Evolutionary conservation across 2,797 vertebrate genomes (phyloP), one percentile per base, ranked within the genome.

Genomic region (Poeciliopsis gracilis): DNA sequence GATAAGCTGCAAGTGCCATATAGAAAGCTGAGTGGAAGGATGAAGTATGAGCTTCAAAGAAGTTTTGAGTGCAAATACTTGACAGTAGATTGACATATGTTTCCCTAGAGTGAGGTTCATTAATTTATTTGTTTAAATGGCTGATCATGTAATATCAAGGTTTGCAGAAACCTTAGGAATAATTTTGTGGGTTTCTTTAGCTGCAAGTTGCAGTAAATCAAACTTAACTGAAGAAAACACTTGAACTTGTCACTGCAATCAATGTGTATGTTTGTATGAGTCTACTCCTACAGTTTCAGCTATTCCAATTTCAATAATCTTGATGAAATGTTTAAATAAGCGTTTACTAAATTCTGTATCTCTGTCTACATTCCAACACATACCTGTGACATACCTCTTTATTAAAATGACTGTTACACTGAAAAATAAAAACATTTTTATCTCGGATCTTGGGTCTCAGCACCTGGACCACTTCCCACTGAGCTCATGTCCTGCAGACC

Each of bases 401-500:
- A 28, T 77, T 82, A 38, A 73, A 73, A 46, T 36, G 36, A 33
- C 11, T 73, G 36, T 72, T n/a, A 45, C 36, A n/a, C 69, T 55
- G 72, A 51, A 86, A 81, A 89, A 82, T 85, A 77, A 83, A 88
- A 88, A 78, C 78, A 78, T 84, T 89, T 87, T 79, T 33, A 74
- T 70, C 74, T 77, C 38, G 70, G 74, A 78, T 72, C 75, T 71
- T 80, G 88, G 86, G 89, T 86, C 76, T 83, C 75, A 85, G 87
- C 87, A 86, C 82, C 80, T 91, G 86, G 87, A 88, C 73, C 75
- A 43, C 88, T 86, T 87, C 82, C 88, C 87, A 88, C 90, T 49
- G 82, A 91, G 91, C 86, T 90, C 88, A 91, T 91, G 90, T 92
- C 87, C 89, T 85, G 80, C 87, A 88, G 86, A 90, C 85, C 79